These are phyloP conservation scores for Tympanuchus pallidicinctus DNA, from an alignment of 2,113 vertebrate genomes.

Conservation along the genomic window DNA sequence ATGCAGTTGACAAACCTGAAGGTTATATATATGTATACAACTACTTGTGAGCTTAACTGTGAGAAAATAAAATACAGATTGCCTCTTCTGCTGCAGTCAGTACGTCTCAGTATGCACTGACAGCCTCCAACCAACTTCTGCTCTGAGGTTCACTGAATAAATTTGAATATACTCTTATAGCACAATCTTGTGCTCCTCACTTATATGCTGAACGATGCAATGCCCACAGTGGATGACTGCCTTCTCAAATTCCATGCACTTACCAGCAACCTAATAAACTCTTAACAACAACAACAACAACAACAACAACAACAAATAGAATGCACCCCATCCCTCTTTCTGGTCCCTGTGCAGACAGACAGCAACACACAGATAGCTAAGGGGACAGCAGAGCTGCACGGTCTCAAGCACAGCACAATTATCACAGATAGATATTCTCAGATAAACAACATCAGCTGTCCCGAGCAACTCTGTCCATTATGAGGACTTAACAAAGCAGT, in stretches of 20 bases:
- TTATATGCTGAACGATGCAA: not conserved
- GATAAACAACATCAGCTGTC: not conserved
- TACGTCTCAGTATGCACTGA: not conserved
- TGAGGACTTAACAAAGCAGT: not conserved
- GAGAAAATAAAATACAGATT: not conserved
- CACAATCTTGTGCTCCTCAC: not conserved
- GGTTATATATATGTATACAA: not conserved
- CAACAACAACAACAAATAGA: not conserved
- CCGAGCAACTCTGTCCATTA: not conserved
- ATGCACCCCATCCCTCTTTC: not conserved
- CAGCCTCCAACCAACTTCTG: not conserved
- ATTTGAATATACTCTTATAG: not conserved
- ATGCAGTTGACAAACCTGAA: not conserved
- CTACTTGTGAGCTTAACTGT: not conserved
- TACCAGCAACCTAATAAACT: not conserved
- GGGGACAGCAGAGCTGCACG: not conserved
- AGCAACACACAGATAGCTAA: not conserved
- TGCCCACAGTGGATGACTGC: not conserved
- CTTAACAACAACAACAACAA: not conserved
- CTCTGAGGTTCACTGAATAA: not conserved
- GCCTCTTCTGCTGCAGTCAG: not conserved
- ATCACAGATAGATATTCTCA: not conserved
- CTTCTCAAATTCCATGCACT: not conserved
- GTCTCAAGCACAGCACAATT: not conserved
- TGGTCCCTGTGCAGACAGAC: not conserved